Percentiles rank a stretch among this genome's conserved stretches.
phyloP scores from a whole-genome alignment of 2,113 vertebrate genomes.

The Saguinus midas region DNA sequence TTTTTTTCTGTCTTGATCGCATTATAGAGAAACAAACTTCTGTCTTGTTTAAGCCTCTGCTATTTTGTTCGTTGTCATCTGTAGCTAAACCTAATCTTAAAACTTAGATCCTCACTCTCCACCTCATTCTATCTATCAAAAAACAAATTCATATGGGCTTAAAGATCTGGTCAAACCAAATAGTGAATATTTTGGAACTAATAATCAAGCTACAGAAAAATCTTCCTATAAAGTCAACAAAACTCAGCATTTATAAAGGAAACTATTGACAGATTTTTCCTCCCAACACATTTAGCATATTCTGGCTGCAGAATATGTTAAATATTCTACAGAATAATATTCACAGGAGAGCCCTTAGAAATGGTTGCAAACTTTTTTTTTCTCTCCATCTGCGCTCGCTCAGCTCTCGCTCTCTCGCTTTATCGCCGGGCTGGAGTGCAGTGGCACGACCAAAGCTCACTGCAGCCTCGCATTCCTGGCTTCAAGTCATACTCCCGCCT shows the following conservation, averaged over 20 bases:
- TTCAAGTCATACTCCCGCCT: no score
- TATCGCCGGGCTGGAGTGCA: no score
- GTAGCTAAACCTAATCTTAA: not conserved
- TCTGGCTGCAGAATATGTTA: not conserved
- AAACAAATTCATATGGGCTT: not conserved
- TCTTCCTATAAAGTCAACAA: not conserved
- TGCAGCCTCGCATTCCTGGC: no score
- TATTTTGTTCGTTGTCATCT: not conserved
- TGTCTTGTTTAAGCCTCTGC: not conserved
- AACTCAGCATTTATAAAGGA: not conserved
- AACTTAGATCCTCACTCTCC: not conserved
- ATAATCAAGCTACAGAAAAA: not conserved
- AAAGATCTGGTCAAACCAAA: not conserved
- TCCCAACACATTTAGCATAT: not conserved
- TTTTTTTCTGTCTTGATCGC: no score
- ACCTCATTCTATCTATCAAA: not conserved
- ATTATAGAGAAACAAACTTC: no score
- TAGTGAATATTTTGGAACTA: not conserved
- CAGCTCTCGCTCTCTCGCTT: no score
- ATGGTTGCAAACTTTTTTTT: not conserved
- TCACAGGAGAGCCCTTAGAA: not conserved
- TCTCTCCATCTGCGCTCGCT: not conserved
- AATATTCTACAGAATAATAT: not conserved
- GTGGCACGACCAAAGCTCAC: no score
- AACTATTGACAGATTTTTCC: not conserved